A percentile compares a stretch with the other conserved stretches of the same genome.
These are phyloP conservation scores for Myotis vivesi DNA, from an alignment of 2,797 vertebrate species.

Conservation along the genomic window DNA sequence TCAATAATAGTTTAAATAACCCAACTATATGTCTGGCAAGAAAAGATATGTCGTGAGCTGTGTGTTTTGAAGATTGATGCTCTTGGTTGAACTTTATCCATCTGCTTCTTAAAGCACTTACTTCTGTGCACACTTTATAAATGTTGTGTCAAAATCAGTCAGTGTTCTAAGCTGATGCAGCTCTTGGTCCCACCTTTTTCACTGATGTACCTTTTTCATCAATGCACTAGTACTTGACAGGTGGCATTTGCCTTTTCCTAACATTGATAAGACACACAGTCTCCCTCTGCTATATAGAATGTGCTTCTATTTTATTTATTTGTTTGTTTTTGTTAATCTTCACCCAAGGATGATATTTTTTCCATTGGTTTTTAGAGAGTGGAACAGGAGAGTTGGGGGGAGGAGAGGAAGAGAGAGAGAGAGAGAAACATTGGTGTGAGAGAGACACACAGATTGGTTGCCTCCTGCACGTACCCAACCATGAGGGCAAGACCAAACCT, in stretches of 20 bases:
- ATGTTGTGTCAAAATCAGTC: background rate
- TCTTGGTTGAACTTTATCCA: background rate
- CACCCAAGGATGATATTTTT: no score
- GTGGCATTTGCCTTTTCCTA: background rate
- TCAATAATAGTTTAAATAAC: constrained; percentile 29
- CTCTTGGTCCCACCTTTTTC: background rate
- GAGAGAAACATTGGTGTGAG: no score
- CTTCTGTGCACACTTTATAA: background rate
- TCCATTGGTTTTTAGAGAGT: no score
- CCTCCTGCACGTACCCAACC: no score
- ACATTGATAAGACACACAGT: background rate
- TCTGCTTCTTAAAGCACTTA: constrained; percentile 22
- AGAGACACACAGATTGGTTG: no score
- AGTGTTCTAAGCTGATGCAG: background rate
- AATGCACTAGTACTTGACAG: background rate
- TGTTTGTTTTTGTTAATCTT: no score
- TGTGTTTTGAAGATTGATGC: background rate
- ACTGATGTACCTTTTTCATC: no score
- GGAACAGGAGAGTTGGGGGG: no score
- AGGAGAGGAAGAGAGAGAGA: no score
- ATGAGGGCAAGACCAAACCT: no score
- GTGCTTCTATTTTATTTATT: background rate
- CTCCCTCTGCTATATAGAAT: background rate
- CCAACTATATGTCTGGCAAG: background rate
- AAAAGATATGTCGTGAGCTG: background rate